Conservation (phyloP, 2,797 vertebrate genomes). For the Leucoraja ocellata region DNA sequence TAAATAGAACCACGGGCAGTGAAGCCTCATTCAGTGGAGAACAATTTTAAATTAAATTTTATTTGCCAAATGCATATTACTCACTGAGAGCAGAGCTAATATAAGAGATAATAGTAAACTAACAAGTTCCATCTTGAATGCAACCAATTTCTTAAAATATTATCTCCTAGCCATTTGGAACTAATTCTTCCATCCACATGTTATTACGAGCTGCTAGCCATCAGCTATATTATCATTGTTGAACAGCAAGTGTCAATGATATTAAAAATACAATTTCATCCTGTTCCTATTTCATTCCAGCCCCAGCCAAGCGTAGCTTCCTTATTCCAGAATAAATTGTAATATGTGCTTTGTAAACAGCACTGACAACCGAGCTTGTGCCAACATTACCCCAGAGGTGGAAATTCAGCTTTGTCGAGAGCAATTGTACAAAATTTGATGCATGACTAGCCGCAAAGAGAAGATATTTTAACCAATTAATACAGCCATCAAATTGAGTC, state of each 20-base stretch:
- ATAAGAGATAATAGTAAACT: background rate
- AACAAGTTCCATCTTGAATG: background rate
- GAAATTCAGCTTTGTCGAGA: background rate
- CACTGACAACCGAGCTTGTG: background rate
- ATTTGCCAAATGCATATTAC: background rate
- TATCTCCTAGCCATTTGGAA: background rate
- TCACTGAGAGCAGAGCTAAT: background rate
- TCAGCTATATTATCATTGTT: background rate
- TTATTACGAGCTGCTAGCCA: background rate
- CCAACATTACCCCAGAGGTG: conserved; percentile 1
- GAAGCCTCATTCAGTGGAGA: background rate
- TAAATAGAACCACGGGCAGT: background rate
- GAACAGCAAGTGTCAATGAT: background rate
- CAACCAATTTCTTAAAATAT: background rate
- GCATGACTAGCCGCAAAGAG: background rate
- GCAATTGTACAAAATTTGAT: background rate
- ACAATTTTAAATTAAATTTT: background rate
- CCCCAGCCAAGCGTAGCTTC: background rate
- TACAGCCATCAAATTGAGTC: background rate
- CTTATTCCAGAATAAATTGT: background rate
- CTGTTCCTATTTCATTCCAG: background rate
- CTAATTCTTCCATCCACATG: background rate
- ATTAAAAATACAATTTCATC: background rate
- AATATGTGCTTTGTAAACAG: background rate
- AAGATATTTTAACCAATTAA: background rate